These are phyloP conservation scores for Lutraria lutraria DNA, from an alignment of 2,888 invertebrate species.

Conservation along the genomic window DNA sequence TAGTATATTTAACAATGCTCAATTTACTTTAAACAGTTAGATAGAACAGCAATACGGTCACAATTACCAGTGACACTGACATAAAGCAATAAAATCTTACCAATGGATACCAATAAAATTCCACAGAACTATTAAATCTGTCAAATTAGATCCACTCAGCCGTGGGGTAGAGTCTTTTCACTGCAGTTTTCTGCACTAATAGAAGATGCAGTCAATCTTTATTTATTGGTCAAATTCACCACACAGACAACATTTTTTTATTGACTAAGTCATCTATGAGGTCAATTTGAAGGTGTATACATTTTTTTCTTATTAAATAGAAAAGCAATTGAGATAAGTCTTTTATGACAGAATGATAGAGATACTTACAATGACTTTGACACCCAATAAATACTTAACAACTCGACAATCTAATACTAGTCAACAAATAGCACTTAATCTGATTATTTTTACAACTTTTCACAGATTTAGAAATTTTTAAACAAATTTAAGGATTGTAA, in stretches of 20 bases:
- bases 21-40: not conserved
- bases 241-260: not conserved
- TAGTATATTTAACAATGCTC: not conserved
- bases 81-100: constrained; percentile 4
- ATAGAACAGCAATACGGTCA: not conserved
- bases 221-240: constrained; percentile 2
- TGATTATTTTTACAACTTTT: not conserved
- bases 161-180: not conserved
- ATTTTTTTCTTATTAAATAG: not conserved
- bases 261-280: not conserved
- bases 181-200: not conserved
- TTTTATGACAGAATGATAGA: not conserved
- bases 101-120: constrained; percentile 12
- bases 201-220: not conserved
- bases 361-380: not conserved
- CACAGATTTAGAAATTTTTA: constrained; percentile 13
- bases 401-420: not conserved
- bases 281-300: not conserved
- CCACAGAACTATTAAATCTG: not conserved
- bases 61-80: constrained; percentile 14
- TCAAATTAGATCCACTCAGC: constrained; percentile 12
- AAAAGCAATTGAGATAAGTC: not conserved
- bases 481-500: not conserved
- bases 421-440: not conserved
- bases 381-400: constrained; percentile 10